Evolutionary conservation across 2,888 invertebrate genomes (phyloP).

Genomic region (Mayetiola destructor): DNA sequence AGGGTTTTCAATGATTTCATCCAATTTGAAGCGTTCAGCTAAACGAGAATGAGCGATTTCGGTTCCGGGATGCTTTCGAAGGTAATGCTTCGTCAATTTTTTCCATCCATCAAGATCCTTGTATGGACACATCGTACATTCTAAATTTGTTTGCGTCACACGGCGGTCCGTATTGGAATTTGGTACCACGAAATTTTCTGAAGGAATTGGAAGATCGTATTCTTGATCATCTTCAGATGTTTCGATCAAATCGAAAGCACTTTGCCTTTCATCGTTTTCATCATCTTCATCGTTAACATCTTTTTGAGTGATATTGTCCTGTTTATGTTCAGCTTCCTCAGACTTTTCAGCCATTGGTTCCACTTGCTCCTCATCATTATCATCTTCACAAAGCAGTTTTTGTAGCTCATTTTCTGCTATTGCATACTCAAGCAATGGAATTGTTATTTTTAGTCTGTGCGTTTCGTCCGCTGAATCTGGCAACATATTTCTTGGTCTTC

Average conservation of each 20-base stretch:
- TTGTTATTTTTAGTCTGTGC: background rate
- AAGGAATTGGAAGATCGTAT: background rate
- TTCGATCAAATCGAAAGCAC: too few species aligned
- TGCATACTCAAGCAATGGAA: too few species aligned
- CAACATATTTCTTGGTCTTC: background rate
- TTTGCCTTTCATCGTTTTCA: too few species aligned
- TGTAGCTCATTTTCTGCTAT: too few species aligned
- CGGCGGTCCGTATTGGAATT: background rate
- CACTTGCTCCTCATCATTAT: background rate
- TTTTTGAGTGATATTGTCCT: background rate
- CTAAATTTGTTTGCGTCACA: too few species aligned
- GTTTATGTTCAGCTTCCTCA: too few species aligned
- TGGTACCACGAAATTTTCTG: background rate
- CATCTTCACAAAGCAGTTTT: background rate
- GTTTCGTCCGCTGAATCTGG: background rate
- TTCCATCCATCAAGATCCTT: background rate
- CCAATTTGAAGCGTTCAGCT: background rate
- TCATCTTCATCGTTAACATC: background rate
- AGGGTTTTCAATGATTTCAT: background rate
- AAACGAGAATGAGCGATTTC: background rate
- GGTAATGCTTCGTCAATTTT: background rate
- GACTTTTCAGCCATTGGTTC: too few species aligned
- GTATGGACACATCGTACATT: background rate
- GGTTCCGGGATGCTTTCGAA: background rate
- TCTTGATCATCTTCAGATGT: constrained; percentile 1